Evolutionary conservation across 2,888 invertebrate genomes (phyloP).

Genomic region (Tenthredo distinguenda): DNA sequence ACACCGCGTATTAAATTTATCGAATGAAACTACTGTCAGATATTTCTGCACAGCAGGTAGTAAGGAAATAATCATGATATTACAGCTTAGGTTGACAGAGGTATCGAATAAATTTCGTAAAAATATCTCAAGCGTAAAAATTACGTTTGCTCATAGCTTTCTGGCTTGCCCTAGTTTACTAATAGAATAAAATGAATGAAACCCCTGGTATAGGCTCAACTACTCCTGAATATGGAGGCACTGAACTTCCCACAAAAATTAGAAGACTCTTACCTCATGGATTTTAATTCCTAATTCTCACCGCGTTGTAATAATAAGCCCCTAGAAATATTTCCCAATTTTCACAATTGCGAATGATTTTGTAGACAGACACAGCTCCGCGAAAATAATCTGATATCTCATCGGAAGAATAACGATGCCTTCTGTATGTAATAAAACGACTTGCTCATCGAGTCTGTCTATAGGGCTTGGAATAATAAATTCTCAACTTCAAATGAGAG

Average conservation of each 20-base stretch:
- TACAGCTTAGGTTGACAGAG: conserved; percentile 13
- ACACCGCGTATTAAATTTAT: neutral
- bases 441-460: neutral
- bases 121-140: conserved; percentile 11
- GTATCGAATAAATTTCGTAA: neutral
- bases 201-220: neutral
- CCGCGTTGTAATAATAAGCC: neutral
- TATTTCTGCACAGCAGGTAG: neutral
- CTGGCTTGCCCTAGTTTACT: conserved; percentile 18
- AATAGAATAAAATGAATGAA: conserved; percentile 14
- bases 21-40: neutral
- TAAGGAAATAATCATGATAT: neutral
- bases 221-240: conserved; percentile 6
- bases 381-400: neutral
- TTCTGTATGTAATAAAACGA: neutral
- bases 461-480: neutral
- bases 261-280: neutral
- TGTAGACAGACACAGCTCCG: neutral
- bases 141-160: neutral
- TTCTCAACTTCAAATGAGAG: conserved; percentile 2
- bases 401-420: neutral
- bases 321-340: neutral
- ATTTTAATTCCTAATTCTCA: neutral
- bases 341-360: neutral
- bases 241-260: neutral